phyloP scores from a whole-genome alignment of 2,797 vertebrate species.

The Coreius guichenoti region DNA sequence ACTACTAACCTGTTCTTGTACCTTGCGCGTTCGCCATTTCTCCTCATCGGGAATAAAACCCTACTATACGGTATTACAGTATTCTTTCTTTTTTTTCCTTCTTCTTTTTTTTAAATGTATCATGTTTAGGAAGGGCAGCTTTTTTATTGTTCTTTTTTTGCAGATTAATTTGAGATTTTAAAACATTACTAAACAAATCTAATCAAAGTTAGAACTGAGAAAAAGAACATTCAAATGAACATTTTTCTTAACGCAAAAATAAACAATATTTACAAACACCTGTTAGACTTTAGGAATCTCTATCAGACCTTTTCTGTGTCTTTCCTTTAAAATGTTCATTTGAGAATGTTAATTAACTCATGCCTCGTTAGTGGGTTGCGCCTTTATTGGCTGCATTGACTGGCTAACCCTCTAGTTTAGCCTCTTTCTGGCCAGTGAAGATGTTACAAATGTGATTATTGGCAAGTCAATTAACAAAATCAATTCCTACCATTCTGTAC shows the following conservation, averaged over 20 bases:
- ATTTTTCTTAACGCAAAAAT: not conserved
- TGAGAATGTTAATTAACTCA: constrained; percentile 64
- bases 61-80: not conserved
- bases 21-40: not conserved
- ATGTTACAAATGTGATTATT: constrained; percentile 97
- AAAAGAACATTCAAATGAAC: not conserved
- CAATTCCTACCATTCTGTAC: constrained; percentile 86
- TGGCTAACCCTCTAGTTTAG: constrained; percentile 92
- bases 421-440: constrained; percentile 90
- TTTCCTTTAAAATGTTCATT: constrained; percentile 56
- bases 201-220: not conserved
- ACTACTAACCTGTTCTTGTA: not conserved
- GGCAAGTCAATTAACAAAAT: constrained; percentile 99
- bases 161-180: not conserved
- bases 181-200: not conserved
- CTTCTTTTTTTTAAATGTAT: not conserved
- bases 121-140: not conserved
- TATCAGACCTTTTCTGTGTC: not conserved
- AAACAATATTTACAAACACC: not conserved
- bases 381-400: constrained; percentile 95
- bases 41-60: not conserved
- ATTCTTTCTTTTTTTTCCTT: not conserved
- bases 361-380: constrained; percentile 81
- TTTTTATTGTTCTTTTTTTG: not conserved
- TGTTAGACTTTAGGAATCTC: constrained; percentile 31